Evolutionary conservation across 1,140 invertebrate genomes (phyloP), one percentile per base, ranked within the genome.

Genomic region (Lysiphlebus fabarum): DNA sequence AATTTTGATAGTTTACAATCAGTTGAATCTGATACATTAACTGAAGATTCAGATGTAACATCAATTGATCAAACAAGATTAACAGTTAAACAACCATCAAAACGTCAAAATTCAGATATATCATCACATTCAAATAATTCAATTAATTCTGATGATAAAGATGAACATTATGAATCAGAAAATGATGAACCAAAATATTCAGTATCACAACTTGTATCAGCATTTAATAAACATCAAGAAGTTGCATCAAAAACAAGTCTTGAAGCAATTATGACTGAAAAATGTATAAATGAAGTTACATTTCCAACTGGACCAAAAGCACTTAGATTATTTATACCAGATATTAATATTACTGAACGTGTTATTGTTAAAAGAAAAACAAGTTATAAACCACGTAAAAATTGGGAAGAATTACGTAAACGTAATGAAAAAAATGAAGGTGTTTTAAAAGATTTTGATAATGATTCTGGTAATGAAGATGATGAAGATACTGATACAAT

Each of bases 261-360:
- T 2, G 76, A 81, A 40, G 74, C 80, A 1, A 81, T 81, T 7
- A 81, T 81, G 79, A 76, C 58, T 8, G 77, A 78, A 40, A 75
- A 71, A 33, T 61, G 70, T n/a, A 67, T 79, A 12, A 72, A 72
- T 53, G 71, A 76, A n/a, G 70, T 77, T 3, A 79, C 72, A 1
- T 83, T 83, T 17, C 81, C 82, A 0, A 83, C 81, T 0, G 81
- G 82, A 0, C 79, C 81, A 0, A 82, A 82, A 55, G 81, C 82
- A 0, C 54, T 83, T 10, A 63, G 81, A 26, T 67, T 82, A 0
- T 82, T 82, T 53, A 83, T 82, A 9, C 81, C 81, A 3, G 79
- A 82, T 45, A 82, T 82, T 11, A 75, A 82, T 37, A 82, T 82
- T 10, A 79, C 70, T 11, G 78, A 81, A 50, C 79, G 71, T n/a